Base-by-base conservation (phyloP, 1,140 invertebrate species). In the Stegodyphus dumicola region DNA sequence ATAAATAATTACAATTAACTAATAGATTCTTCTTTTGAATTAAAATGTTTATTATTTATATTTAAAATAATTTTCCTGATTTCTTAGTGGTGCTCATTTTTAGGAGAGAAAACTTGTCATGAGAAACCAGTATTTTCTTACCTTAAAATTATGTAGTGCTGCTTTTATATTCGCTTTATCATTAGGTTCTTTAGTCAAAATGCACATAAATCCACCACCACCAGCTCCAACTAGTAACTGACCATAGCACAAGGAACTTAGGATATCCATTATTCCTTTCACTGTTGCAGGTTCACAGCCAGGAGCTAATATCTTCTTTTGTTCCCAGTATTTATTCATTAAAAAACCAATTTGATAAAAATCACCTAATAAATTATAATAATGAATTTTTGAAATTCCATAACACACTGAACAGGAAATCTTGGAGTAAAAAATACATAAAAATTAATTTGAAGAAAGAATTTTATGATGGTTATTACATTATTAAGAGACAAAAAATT, bases 291-390 rank as follows among this genome's bases (percentile, higher is more conserved):
- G 90, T 87, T 92, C 91, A 89, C 91, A 91, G 9, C 91, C 91
- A 13, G 91, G 90, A n/a, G 92, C 92, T 88, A 92, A 89, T 7
- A 88, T 86, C 85, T 91, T 92, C 89, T 92, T 92, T 88, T 91
- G 90, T 69, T 89, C 79, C 91, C 92, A 92, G 85, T 92, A 92
- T 7, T 86, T 87, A 70, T 89, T 88, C 76, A 92, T 89, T 73
- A 90, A 90, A 6, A 86, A 11, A 7, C 91, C 92, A 13, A 92
- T 88, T 56, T 86, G 87, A 33, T 85, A 69, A 11, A 92, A 87
- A 87, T 92, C 89, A 81, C 89, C 90, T 90, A 15, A 33, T 33
- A 33, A 33, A 33, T 33, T 33, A 33, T 33, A 33, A 33, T 33
- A 33, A 33, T 33, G 33, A 33, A 33, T 33, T 33, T 33, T 33